Base-by-base conservation (phyloP, 2,888 invertebrate species). In the Poecilobothrus nobilitatus region DNA sequence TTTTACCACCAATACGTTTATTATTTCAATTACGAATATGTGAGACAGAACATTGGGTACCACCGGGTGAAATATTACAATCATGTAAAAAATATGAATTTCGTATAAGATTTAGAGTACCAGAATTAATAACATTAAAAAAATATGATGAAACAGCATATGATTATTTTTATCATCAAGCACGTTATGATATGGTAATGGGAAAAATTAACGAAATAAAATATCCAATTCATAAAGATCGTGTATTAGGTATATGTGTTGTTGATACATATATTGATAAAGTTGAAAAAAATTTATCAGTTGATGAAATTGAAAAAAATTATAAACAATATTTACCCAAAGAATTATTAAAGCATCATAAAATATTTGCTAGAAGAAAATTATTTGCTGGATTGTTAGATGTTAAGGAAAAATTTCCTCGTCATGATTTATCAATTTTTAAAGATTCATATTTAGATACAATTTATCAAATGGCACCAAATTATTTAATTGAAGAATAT, bases 131-230 rank as follows among this genome's bases (percentile, higher is more conserved):
- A 0, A 77, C 76, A 65, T 73, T 81, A 62, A 73, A 76, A 20
- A 73, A 74, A 69, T 81, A 91, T 67, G 94, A 95, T 81, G 81
- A 84, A 66, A 86, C 86, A 68, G 90, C 94, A 1, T 94, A 91
- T 78, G 89, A 93, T 76, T 95, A 94, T 80, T 90, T 90, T 77
- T 95, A 92, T 78, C 88, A 89, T 80, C 95, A 94, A 87, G 91
- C 90, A 65, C 84, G 92, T 41, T 85, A 86, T 77, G 95, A 95
- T 84, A 89, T 95, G 65, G 84, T 92, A 70, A 87, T 90, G 68
- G 91, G 90, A 76, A 88, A 87, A 77, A 89, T 95, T 72, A 86
- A 89, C 9, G 93, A 93, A 78, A 88, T 93, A 70, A 85, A 88
- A 71, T 92, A 91, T 80, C 91, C 91, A 68, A 88, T 89, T 70